Conservation (phyloP, 2,113 vertebrate genomes). For the Petroica traversi region DNA sequence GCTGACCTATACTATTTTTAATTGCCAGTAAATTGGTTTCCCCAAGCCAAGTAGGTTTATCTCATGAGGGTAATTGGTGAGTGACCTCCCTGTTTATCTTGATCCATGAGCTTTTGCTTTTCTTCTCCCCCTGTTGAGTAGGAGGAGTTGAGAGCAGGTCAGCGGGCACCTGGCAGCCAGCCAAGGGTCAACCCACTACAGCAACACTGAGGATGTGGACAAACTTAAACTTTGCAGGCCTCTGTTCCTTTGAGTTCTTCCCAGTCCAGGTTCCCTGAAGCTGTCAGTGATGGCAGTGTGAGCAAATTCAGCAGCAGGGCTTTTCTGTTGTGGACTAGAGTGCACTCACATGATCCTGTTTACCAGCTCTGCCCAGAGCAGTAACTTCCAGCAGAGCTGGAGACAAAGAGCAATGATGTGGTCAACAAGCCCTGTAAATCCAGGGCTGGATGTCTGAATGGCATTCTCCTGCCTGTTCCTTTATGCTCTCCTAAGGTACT, state of each 20-base stretch:
- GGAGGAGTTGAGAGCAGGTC: neutral
- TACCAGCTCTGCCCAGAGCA: neutral
- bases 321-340: neutral
- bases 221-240: neutral
- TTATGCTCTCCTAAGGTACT: neutral
- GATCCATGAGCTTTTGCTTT: neutral
- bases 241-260: neutral
- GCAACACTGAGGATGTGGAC: rapidly evolving
- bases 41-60: neutral
- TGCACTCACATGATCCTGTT: neutral
- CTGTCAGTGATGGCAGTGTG: neutral
- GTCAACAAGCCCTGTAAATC: neutral
- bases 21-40: neutral
- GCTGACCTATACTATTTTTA: neutral
- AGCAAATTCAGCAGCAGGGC: neutral
- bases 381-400: neutral
- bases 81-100: neutral
- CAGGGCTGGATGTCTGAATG: neutral
- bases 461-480: neutral
- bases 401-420: neutral
- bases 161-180: neutral
- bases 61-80: neutral
- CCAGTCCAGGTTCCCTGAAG: neutral
- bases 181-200: neutral
- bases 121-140: neutral